Percentiles rank a stretch among this genome's conserved stretches.
Conservation (phyloP, 2,888 invertebrate genomes). For the Agrilus mali region DNA sequence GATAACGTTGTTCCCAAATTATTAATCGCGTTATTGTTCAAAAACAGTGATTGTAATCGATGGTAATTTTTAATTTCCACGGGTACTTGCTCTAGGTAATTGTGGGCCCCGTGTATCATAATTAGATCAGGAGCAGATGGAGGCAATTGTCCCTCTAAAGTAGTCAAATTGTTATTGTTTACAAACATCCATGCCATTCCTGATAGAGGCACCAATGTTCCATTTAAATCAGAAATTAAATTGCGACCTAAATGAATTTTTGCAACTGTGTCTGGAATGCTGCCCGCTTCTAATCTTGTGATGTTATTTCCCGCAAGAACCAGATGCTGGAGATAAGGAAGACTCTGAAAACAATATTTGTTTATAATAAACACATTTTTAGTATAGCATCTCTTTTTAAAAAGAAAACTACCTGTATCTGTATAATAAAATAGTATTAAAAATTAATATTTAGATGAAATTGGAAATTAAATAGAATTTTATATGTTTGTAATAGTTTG, state of each 20-base stretch:
- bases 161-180: constrained; percentile 60
- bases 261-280: constrained; percentile 54
- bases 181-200: constrained; percentile 68
- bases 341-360: constrained; percentile 32
- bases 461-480: no score
- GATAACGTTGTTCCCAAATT: constrained; percentile 60
- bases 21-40: constrained; percentile 59
- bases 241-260: constrained; percentile 67
- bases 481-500: no score
- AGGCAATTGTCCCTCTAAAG: constrained; percentile 66
- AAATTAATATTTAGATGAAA: no score
- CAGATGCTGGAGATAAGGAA: constrained; percentile 52
- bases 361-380: no score
- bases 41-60: constrained; percentile 55
- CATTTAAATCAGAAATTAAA: constrained; percentile 57
- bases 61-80: constrained; percentile 57
- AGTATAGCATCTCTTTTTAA: no score
- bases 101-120: constrained; percentile 62
- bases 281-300: constrained; percentile 55
- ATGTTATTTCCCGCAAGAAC: constrained; percentile 66
- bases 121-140: constrained; percentile 50
- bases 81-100: constrained; percentile 57
- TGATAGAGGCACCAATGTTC: constrained; percentile 60
- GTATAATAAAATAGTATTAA: no score
- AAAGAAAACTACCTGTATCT: no score